Percentiles rank a stretch among this genome's conserved stretches.
These are phyloP conservation scores for Cylindroiulus punctatus DNA, from an alignment of 2,888 invertebrate genomes.

Conservation along the genomic window DNA sequence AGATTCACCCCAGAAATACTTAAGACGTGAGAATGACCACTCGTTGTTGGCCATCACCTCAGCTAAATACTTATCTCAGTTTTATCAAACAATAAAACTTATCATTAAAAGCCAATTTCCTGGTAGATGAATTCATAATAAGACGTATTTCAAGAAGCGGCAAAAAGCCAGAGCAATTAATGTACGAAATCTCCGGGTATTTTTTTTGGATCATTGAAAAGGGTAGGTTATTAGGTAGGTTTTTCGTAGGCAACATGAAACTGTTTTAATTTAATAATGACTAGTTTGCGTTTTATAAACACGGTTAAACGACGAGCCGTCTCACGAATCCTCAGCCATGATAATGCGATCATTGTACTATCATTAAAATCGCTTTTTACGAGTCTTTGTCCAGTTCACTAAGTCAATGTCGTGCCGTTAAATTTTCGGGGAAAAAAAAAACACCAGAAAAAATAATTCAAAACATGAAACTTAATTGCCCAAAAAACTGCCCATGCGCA, in stretches of 20 bases:
- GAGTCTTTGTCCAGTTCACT: conserved; percentile 40
- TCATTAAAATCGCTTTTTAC: conserved; percentile 47
- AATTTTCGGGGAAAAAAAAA: not conserved
- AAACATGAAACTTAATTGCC: conserved; percentile 11
- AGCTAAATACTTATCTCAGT: not conserved
- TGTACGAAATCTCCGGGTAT: conserved; percentile 1
- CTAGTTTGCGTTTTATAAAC: conserved; percentile 40
- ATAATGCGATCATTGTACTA: conserved; percentile 44
- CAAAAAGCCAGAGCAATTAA: not conserved
- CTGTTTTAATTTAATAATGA: conserved; percentile 47
- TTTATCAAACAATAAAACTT: conserved; percentile 23
- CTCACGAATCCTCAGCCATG: conserved; percentile 37
- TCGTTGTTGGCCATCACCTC: not conserved
- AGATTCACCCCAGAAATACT: not conserved
- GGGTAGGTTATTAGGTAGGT: conserved; percentile 12
- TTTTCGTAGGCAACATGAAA: conserved; percentile 2
- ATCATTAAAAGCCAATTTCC: conserved; percentile 34
- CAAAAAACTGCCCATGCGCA: conserved; percentile 12
- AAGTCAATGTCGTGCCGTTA: conserved; percentile 43
- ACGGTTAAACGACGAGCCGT: conserved; percentile 41
- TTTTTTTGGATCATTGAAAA: conserved; percentile 9
- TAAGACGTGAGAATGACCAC: not conserved
- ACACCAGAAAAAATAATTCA: not conserved
- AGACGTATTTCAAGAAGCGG: not conserved
- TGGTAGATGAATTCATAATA: not conserved